Conservation (phyloP, 2,113 vertebrate species). For the Tringa solitaria region DNA sequence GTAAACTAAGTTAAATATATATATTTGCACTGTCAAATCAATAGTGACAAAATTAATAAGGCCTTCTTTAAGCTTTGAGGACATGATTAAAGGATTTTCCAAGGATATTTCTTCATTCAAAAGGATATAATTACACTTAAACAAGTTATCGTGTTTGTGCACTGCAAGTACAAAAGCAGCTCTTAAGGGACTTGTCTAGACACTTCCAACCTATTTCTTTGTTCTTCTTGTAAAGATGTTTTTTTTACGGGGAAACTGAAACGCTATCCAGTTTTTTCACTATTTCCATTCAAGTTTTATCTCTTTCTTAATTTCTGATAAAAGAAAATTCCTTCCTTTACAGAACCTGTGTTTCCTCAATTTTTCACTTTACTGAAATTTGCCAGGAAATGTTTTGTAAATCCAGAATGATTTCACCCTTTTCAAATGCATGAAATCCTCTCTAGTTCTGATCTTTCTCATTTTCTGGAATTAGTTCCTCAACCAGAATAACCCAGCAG, state of each 20-base stretch:
- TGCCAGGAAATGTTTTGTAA: neutral
- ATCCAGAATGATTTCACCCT: neutral
- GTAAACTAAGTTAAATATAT: neutral
- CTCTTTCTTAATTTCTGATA: neutral
- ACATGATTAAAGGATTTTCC: neutral
- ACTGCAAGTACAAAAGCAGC: neutral
- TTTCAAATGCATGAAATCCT: neutral
- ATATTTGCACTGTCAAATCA: neutral
- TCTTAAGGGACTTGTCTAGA: neutral
- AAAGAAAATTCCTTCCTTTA: neutral
- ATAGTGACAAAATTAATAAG: neutral
- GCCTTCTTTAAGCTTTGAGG: neutral
- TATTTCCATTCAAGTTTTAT: neutral
- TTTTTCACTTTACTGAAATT: neutral
- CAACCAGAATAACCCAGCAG: neutral
- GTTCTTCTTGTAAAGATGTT: constrained; percentile 1
- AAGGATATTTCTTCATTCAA: neutral
- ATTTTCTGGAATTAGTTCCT: neutral
- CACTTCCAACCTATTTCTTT: neutral
- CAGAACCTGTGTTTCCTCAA: neutral
- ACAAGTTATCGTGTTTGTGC: neutral
- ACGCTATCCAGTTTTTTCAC: neutral
- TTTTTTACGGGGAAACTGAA: neutral
- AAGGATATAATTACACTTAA: constrained; percentile 29
- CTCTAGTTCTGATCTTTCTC: neutral